Percentiles rank a stretch among this genome's conserved stretches.
Evolutionary conservation across 2,797 vertebrate species (phyloP).

Genomic region (Rhyacichthys aspro): DNA sequence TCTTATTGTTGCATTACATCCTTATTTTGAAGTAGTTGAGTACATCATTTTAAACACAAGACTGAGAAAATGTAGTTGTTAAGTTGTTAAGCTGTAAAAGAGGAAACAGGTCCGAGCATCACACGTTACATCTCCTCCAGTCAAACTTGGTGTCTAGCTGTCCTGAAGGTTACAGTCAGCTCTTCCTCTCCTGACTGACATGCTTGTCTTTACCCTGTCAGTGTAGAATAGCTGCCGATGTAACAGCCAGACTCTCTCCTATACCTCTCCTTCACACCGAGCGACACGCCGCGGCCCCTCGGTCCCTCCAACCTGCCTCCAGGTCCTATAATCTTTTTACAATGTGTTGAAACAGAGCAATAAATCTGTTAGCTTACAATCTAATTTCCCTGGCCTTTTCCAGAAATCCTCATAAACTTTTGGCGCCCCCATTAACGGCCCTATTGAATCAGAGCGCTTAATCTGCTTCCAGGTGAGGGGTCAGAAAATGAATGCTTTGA

Average conservation of each 20-base stretch:
- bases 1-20: too few species aligned
- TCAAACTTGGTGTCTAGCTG: slow-evolving; percentile 51
- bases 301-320: slow-evolving; percentile 73
- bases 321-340: slow-evolving; percentile 95
- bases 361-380: slow-evolving; percentile 99
- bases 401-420: slow-evolving; percentile 99
- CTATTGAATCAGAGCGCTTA: slow-evolving; percentile 97
- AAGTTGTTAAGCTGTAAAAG: background rate
- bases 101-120: background rate
- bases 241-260: slow-evolving; percentile 46
- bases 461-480: slow-evolving; percentile 98
- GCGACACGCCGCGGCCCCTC: slow-evolving; percentile 51
- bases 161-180: slow-evolving; percentile 55
- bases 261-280: slow-evolving; percentile 56
- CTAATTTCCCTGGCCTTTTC: slow-evolving; percentile 99
- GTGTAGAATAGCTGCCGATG: slow-evolving; percentile 69
- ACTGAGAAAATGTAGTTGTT: too few species aligned
- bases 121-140: slow-evolving; percentile 48
- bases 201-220: slow-evolving; percentile 77
- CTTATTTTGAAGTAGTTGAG: too few species aligned
- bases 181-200: slow-evolving; percentile 62
- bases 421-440: slow-evolving; percentile 92
- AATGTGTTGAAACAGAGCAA: slow-evolving; percentile 99
- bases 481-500: slow-evolving; percentile 99
- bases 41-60: too few species aligned